Conservation (phyloP, 1,140 invertebrate genomes). For the Bombus breviceps region DNA sequence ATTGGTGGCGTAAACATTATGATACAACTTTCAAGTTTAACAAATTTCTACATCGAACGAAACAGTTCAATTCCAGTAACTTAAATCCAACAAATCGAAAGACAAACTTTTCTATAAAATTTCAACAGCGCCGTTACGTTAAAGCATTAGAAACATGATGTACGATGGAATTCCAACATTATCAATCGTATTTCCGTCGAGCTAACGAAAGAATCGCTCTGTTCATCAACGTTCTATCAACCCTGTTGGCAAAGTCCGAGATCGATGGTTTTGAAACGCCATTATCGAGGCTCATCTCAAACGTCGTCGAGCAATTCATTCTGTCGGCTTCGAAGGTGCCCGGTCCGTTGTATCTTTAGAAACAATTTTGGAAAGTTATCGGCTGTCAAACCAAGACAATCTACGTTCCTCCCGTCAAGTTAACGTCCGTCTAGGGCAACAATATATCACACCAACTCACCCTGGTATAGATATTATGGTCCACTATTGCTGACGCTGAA, state of each 20-base stretch:
- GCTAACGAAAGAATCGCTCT: slow-evolving; percentile 18
- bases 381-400: slow-evolving; percentile 37
- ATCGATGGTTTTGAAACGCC: slow-evolving; percentile 17
- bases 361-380: slow-evolving; percentile 47
- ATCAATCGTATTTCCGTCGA: slow-evolving; percentile 12
- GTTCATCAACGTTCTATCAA: slow-evolving; percentile 8
- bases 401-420: slow-evolving; percentile 67
- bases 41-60: neutral
- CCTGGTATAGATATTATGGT: slow-evolving; percentile 72
- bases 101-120: neutral
- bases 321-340: slow-evolving; percentile 2
- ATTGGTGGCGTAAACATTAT: neutral
- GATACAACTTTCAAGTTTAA: neutral
- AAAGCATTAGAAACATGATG: neutral
- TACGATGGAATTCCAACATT: neutral
- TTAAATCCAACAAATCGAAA: neutral
- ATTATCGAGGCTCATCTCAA: slow-evolving; percentile 15
- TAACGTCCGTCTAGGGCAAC: slow-evolving; percentile 76
- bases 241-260: slow-evolving; percentile 2
- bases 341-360: slow-evolving; percentile 22
- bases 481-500: slow-evolving; percentile 73
- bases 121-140: no score
- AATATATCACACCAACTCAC: slow-evolving; percentile 71
- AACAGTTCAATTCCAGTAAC: neutral
- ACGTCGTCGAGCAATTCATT: slow-evolving; percentile 34